Conservation (phyloP, 2,797 vertebrate species). For the Stomatorhinus walkeri region DNA sequence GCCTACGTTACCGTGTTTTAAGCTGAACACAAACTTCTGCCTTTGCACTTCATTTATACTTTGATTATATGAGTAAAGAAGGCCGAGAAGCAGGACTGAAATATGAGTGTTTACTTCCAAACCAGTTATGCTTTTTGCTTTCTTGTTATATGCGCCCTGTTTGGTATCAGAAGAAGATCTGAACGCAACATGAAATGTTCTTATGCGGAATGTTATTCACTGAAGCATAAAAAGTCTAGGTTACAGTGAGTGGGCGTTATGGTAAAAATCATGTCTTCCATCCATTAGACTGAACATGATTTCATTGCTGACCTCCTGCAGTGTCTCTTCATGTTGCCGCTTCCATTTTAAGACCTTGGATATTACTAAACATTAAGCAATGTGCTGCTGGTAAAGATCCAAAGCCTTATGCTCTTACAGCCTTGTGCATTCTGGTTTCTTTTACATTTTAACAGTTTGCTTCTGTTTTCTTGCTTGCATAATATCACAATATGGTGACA, state of each 20-base stretch:
- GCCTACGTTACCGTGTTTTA: not conserved
- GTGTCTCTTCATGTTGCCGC: not conserved
- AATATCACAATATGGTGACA: not conserved
- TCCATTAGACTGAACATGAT: not conserved
- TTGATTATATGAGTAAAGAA: not conserved
- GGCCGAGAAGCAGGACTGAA: not conserved
- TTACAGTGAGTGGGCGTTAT: not conserved
- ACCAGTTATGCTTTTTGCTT: not conserved
- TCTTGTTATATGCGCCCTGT: not conserved
- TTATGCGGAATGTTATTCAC: not conserved
- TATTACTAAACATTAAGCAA: not conserved
- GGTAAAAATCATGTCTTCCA: not conserved
- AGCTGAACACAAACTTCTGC: not conserved
- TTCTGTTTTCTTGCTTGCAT: not conserved
- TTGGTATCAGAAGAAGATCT: not conserved
- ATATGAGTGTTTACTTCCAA: not conserved
- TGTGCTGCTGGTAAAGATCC: not conserved
- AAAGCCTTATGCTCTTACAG: not conserved
- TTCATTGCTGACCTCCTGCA: not conserved
- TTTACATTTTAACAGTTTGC: not conserved
- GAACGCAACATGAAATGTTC: not conserved
- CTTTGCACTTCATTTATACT: not conserved
- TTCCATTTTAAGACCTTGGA: not conserved
- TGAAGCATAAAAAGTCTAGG: not conserved
- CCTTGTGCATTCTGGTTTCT: not conserved